Evolutionary conservation across 2,113 vertebrate genomes (phyloP), one percentile per base, ranked within the genome.

Genomic region (Semnopithecus entellus): DNA sequence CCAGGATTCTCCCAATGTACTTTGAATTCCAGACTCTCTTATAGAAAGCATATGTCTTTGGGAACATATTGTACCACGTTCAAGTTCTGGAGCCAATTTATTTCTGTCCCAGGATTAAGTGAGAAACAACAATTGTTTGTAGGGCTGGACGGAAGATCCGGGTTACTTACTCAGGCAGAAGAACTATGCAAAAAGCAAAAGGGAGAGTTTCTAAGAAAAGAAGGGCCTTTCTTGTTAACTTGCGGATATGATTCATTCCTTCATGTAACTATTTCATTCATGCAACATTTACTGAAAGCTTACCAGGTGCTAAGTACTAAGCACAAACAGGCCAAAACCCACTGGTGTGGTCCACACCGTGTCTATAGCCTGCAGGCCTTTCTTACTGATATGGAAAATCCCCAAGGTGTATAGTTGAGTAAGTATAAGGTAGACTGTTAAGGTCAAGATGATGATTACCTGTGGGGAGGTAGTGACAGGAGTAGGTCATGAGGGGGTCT

Each of bases 1-100:
- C 97, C 88, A 86, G 94, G 96, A 81, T 76, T 84, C 84, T 73
- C 1, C 0, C 81, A 78, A 11, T 55, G 81, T 45, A 23, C 90
- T 92, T 68, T 35, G 38, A 35, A 82, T 48, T 82, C 85, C 95
- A 95, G 93, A 87, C 76, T 89, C 73, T 45, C 90, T 97, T 94
- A 97, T 97, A 93, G 97, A 89, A 97, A 97, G 81, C 97, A 95
- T 95, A 91, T 97, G 97, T 96, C 90, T 78, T n/a, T 23, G 72
- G 55, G 94, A 97, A 96, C 96, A 75, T 14, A 52, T 27, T 64
- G 85, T 72, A 73, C 88, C 91, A 61, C 16, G 14, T 43, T 66
- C 70, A 76, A 35, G 59, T 87, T 95, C 66, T 92, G 90, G n/a
- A 68, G 66, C 64, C 85, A 35, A 48, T 88, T 81, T 96, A 57